These are phyloP conservation scores for Creontiades dilutus DNA, from an alignment of 2,888 invertebrate species.

Conservation along the genomic window DNA sequence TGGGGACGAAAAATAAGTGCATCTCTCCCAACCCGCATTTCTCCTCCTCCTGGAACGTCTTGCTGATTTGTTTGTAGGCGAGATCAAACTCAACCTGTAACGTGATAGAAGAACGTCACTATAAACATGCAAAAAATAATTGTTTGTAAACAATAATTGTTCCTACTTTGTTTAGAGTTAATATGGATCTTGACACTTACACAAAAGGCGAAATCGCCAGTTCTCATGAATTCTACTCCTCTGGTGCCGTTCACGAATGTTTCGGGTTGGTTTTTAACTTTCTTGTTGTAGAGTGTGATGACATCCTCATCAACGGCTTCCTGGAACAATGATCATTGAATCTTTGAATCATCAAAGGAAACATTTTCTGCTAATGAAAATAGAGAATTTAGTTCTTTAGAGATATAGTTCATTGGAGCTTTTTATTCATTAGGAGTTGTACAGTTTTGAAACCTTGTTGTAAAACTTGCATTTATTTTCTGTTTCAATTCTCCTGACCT, in stretches of 20 bases:
- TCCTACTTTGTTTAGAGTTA: too few species aligned
- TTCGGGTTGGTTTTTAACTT: conserved; percentile 78
- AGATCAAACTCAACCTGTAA: conserved; percentile 83
- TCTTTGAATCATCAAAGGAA: too few species aligned
- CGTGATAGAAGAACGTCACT: too few species aligned
- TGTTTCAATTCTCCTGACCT: too few species aligned
- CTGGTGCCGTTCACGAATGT: conserved; percentile 55
- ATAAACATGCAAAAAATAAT: too few species aligned
- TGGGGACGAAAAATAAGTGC: conserved; percentile 82
- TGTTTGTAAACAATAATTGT: too few species aligned
- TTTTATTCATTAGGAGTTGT: too few species aligned
- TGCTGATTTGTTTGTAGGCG: conserved; percentile 84
- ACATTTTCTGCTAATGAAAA: too few species aligned
- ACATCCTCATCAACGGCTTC: conserved; percentile 83
- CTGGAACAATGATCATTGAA: conserved; percentile 78
- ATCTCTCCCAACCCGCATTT: conserved; percentile 86
- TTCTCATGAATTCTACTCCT: conserved; percentile 65
- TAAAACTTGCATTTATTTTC: too few species aligned
- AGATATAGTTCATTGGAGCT: too few species aligned
- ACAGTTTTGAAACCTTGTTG: too few species aligned
- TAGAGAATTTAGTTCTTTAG: too few species aligned
- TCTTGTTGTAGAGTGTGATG: conserved; percentile 83
- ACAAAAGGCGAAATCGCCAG: conserved; percentile 61
- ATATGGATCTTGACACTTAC: conserved; percentile 55
- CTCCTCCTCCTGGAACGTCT: conserved; percentile 84